Base-by-base conservation (phyloP, 2,888 invertebrate species). In the Gisinianus flammeolus region DNA sequence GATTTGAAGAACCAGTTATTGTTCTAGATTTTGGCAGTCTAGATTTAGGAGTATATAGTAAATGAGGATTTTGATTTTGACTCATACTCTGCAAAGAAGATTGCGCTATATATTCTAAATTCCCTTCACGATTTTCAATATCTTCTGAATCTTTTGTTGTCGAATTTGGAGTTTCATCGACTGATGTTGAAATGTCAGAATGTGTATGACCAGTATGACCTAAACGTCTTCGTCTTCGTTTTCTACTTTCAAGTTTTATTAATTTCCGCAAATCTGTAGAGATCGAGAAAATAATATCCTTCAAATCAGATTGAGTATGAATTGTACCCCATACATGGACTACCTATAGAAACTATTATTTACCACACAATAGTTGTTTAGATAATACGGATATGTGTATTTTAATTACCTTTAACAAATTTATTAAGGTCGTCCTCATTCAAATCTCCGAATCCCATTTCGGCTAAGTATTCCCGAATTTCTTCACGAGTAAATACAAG, bases 221-320 rank as follows among this genome's bases (percentile, higher is more conserved):
- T n/a, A 82, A 58, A 28, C 71, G 74, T 19, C 58, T 56, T 19
- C 82, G 72, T 24, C 83, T 44, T 52, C 82, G 71, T 71, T 79
- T 74, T 44, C 70, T 76, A 24, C 80, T 80, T 70, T 84, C 84
- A 64, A 77, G 71, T 66, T 83, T 83, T 10, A 84, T 79, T 4
- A 83, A 54, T 31, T 79, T 82, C 44, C 80, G 80, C 58, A 84
- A 74, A 79, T 84, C 84, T 84, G 28, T 28, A 79, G 22, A 69
- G 33, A 72, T 12, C 52, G n/a, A n/a, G n/a, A n/a, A n/a, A n/a
- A n/a, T n/a, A n/a, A n/a, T n/a, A n/a, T n/a, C n/a, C n/a, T n/a
- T n/a, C n/a, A n/a, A n/a, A n/a, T n/a, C n/a, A 44, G 52, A 44
- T 8, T 19, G 10, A 44, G 10, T 12, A 44, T 44, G 16, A 44